Base-by-base conservation (phyloP, 1,140 invertebrate genomes). In the Philotrypesis tridentata region DNA sequence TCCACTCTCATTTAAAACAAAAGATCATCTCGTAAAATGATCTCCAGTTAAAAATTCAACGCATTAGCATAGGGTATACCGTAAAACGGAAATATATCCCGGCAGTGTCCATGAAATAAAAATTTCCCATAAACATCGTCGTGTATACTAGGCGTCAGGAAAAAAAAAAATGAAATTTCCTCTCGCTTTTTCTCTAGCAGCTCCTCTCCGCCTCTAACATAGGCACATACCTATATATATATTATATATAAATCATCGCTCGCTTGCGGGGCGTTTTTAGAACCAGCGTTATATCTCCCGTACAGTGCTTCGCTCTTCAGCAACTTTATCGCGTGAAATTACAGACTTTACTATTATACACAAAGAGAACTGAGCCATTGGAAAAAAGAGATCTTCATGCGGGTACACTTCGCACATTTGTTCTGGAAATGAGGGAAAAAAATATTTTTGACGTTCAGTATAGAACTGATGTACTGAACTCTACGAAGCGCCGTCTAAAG, bases 241-340 rank as follows among this genome's bases (percentile, higher is more conserved):
- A n/a, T n/a, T n/a, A 55, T 55, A 55, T 55, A 55, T 55, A 78
- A 68, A 78, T 68, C 37, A 78, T 78, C 75, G 25, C n/a, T 11
- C 11, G n/a, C 27, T 17, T 21, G 37, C 14, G 43, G 76, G 65
- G 23, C 37, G 21, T 48, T 68, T 78, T 78, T 68, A 67, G 23
- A 55, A 40, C 67, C 40, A 25, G 23, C 27, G 31, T 33, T 72
- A 55, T 70, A 43, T 25, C 25, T 55, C 48, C n/a, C 29, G 29
- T 31, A 40, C 70, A 43, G 37, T n/a, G 37, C 33, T 72, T 72
- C 37, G 29, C 25, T 31, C 29, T 68, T 68, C 33, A 17, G 29
- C 17, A 72, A 72, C 37, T 72, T 72, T 72, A 72, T 72, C 70
- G 37, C 70, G 33, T 72, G 37, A 72, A 72, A 72, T 72, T 72